Base-by-base conservation (phyloP, 64 coral and sea anemone species). In the Orbicella faveolata region DNA sequence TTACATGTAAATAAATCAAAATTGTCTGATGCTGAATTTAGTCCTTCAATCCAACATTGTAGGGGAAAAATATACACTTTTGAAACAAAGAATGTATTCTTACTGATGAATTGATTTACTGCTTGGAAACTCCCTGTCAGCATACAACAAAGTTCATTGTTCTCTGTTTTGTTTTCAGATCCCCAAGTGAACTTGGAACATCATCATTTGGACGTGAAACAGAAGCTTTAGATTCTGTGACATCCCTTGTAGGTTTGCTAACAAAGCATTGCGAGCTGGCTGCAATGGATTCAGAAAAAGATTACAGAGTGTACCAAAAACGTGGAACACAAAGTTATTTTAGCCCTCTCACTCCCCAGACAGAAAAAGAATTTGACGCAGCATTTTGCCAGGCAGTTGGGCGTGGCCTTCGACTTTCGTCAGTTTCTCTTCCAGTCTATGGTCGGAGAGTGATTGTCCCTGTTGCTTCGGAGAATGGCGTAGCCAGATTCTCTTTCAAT, bases 151-250 rank as follows among this genome's bases (percentile, higher is more conserved):
- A 48, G 44, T 48, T 48, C 44, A 48, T 48, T 48, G 44, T 48
- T 48, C 44, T 48, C 44, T 48, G 12, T 36, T 34, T 65, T 33
- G 64, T 85, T 85, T 52, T 65, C 44, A 85, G 94, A 53, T 96
- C 94, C 64, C 94, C 94, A 0, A 61, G 36, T 79, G 90, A 96
- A n/a, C 90, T 96, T 36, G 90, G 94, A 63, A 36, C 90, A 1
- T 96, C 94, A 14, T 96, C 94, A n/a, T 96, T 96, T 87, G 94
- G 94, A 9, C 86, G 94, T 15, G 87, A 92, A 62, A 78, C 34
- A 2, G 94, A 96, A 41, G 94, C 94, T 16, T 54, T 88, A 54
- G 94, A 89, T 54, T 89, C 94, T n/a, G 72, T 92, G 51, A 84
- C 89, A 25, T 96, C 94, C 48, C 76, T 96, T 36, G 92, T 89